phyloP scores from a whole-genome alignment of 1,140 invertebrate species.

The Hesperophylax magnus region DNA sequence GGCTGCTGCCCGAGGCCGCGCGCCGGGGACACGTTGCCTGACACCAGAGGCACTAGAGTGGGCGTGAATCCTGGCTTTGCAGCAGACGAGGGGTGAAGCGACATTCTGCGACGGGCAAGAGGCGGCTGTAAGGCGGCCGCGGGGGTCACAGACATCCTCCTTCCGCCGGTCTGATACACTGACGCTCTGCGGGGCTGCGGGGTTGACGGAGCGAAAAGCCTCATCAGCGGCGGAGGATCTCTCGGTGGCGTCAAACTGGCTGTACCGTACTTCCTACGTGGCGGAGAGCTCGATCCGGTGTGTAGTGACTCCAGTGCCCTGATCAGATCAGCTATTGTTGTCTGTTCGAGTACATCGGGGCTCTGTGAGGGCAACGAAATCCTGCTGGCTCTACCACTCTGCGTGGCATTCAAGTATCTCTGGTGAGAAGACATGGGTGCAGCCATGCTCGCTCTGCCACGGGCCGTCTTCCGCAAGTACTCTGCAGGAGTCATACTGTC shows the following conservation, averaged over 20 bases:
- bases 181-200: constrained; percentile 41
- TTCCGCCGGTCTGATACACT: constrained; percentile 33
- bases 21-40: constrained; percentile 10
- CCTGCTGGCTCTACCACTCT: constrained; percentile 67
- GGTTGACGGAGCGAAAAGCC: constrained; percentile 10
- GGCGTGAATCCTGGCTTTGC: constrained; percentile 23
- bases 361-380: constrained; percentile 72
- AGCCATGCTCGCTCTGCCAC: constrained; percentile 57
- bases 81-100: constrained; percentile 14
- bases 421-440: constrained; percentile 55
- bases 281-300: constrained; percentile 57
- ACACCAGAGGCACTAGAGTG: constrained; percentile 40
- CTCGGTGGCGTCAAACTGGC: constrained; percentile 67
- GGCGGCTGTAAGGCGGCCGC: constrained; percentile 42
- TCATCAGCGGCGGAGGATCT: constrained; percentile 58
- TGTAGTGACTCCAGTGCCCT: constrained; percentile 78
- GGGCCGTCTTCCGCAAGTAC: constrained; percentile 46
- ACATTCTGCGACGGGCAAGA: constrained; percentile 44
- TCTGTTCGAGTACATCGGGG: constrained; percentile 78
- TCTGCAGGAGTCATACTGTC: constrained; percentile 47
- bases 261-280: constrained; percentile 72
- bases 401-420: constrained; percentile 48
- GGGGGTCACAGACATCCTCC: constrained; percentile 8
- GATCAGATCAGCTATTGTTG: constrained; percentile 82
- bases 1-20: constrained; percentile 43